These are phyloP conservation scores for Campoplex capitator DNA, from an alignment of 2,888 invertebrate genomes.

Conservation along the genomic window DNA sequence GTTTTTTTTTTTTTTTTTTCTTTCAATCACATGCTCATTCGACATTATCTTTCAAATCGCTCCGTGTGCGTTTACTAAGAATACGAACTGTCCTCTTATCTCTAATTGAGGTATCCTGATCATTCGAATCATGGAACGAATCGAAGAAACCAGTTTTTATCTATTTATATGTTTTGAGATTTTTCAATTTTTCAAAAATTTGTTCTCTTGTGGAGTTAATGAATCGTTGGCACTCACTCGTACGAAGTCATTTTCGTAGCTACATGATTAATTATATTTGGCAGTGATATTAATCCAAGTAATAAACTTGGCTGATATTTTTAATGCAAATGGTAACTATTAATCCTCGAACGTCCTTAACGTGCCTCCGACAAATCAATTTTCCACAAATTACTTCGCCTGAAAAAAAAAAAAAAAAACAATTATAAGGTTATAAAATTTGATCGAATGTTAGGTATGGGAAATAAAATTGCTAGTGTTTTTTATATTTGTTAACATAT, in stretches of 20 bases:
- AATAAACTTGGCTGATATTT: conserved; percentile 80
- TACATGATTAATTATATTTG: conserved; percentile 52
- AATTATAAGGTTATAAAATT: not conserved
- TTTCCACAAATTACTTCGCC: conserved; percentile 88
- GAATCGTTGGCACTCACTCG: conserved; percentile 62
- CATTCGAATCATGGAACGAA: conserved; percentile 22
- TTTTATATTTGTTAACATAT: too few relatives aligned
- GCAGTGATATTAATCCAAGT: conserved; percentile 78
- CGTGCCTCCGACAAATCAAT: conserved; percentile 90
- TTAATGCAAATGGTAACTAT: conserved; percentile 88
- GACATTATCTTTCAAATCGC: conserved; percentile 51
- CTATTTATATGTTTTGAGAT: not conserved
- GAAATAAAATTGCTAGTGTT: too few relatives aligned
- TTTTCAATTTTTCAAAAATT: not conserved
- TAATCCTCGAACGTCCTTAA: conserved; percentile 91
- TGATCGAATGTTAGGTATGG: not conserved
- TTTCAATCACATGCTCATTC: conserved; percentile 35
- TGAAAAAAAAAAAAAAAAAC: conserved; percentile 79
- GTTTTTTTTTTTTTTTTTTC: conserved; percentile 30
- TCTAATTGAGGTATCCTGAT: conserved; percentile 42
- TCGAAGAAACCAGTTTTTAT: conserved; percentile 11
- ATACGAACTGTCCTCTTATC: conserved; percentile 23
- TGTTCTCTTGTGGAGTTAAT: conserved; percentile 36
- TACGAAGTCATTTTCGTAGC: conserved; percentile 39
- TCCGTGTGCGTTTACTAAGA: conserved; percentile 50